Percentiles rank a stretch among this genome's conserved stretches.
Evolutionary conservation across 2,113 vertebrate species (phyloP).

Genomic region (Chloroceryle aenea): DNA sequence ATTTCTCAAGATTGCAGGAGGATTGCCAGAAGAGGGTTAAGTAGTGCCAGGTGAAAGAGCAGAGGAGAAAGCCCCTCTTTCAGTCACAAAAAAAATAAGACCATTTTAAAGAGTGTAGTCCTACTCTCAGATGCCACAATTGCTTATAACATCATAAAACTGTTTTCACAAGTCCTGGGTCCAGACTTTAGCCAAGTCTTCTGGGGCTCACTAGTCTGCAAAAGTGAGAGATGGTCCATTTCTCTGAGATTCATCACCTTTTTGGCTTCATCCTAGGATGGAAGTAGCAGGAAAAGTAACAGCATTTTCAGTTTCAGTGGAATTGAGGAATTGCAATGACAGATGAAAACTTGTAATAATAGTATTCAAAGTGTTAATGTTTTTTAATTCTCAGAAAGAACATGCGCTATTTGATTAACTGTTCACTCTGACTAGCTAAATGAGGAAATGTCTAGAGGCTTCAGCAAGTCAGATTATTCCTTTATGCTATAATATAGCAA

Average conservation of each 20-base stretch:
- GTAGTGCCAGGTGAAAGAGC: neutral
- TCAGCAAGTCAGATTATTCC: neutral
- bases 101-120: neutral
- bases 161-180: neutral
- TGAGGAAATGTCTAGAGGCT: neutral
- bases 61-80: neutral
- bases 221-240: neutral
- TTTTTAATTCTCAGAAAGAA: neutral
- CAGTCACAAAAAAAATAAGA: neutral
- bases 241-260: neutral
- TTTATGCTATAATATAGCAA: neutral
- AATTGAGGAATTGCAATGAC: neutral
- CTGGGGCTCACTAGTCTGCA: neutral
- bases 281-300: neutral
- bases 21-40: neutral
- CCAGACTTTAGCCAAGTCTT: neutral
- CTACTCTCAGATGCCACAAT: neutral
- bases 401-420: neutral
- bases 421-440: neutral
- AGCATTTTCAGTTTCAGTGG: neutral
- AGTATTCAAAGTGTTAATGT: neutral
- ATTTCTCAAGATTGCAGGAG: neutral
- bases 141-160: neutral
- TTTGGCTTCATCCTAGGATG: neutral
- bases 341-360: neutral